phyloP scores from a whole-genome alignment of 2,888 invertebrate species.

The Lepidocyrtoides sp. region DNA sequence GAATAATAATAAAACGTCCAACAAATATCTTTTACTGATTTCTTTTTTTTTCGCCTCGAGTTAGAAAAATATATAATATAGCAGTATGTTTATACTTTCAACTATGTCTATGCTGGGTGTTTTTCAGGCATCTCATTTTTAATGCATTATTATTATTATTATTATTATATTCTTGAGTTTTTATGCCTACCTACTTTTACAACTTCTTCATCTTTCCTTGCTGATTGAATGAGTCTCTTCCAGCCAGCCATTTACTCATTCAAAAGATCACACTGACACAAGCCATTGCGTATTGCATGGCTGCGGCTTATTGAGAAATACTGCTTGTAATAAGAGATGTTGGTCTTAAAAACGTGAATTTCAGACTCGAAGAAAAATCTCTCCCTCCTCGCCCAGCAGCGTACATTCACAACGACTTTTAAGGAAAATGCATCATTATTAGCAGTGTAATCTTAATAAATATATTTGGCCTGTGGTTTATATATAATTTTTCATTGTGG shows the following conservation, averaged over 20 bases:
- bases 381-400: background rate
- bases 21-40: background rate
- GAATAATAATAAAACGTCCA: background rate
- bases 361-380: conserved; percentile 4
- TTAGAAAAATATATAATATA: background rate
- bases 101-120: no score
- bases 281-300: background rate
- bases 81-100: background rate
- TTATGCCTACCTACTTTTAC: background rate
- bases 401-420: background rate
- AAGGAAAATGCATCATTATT: conserved; percentile 17
- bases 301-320: background rate
- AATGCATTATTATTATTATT: no score
- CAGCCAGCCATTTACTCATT: conserved; percentile 27
- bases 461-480: conserved; percentile 4
- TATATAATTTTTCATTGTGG: background rate
- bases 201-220: conserved; percentile 6
- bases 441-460: background rate
- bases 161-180: background rate
- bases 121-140: no score
- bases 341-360: conserved; percentile 1
- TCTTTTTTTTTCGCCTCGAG: conserved; percentile 8
- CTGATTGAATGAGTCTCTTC: conserved; percentile 48
- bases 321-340: no score
- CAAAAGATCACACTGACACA: background rate